These are phyloP conservation scores for Tetraodon nigroviridis DNA, from an alignment of 2,113 vertebrate genomes.

Conservation along the genomic window DNA sequence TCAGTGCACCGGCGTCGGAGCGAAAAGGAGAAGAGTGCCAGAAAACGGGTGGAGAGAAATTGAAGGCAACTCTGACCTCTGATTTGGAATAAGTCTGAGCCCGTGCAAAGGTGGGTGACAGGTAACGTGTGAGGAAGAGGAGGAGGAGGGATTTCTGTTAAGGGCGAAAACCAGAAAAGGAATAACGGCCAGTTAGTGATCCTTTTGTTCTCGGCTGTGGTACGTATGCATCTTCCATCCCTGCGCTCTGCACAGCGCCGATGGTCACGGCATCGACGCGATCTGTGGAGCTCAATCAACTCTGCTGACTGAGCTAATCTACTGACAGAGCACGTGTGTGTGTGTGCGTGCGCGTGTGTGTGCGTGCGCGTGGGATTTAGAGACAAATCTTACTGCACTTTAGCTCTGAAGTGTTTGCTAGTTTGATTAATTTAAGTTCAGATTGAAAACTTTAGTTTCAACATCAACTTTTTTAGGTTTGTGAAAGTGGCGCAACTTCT, in stretches of 20 bases:
- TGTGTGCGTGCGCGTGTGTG: not conserved
- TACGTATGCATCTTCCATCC: constrained; percentile 13
- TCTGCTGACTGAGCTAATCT: constrained; percentile 54
- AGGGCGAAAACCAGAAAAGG: not conserved
- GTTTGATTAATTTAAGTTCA: constrained; percentile 7
- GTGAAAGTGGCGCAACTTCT: not conserved
- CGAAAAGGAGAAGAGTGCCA: not conserved
- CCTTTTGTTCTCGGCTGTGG: constrained; percentile 31
- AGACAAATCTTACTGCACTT: not conserved
- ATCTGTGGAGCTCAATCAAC: constrained; percentile 16
- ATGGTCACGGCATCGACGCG: constrained; percentile 17
- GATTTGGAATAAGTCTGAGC: constrained; percentile 38
- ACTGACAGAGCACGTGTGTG: constrained; percentile 5
- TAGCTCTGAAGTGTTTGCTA: not conserved
- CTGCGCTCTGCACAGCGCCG: not conserved
- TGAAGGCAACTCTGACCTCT: constrained; percentile 28
- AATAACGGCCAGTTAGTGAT: not conserved
- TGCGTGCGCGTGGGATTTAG: constrained; percentile 1
- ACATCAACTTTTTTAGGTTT: not conserved
- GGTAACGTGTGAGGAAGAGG: constrained; percentile 7
- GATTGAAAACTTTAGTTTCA: not conserved
- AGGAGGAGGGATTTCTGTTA: not conserved
- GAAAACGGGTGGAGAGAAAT: constrained; percentile 16
- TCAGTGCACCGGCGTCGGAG: not conserved
- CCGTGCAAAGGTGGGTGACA: constrained; percentile 36